phyloP scores from a whole-genome alignment of 2,797 vertebrate genomes.

The Danio kyathit region DNA sequence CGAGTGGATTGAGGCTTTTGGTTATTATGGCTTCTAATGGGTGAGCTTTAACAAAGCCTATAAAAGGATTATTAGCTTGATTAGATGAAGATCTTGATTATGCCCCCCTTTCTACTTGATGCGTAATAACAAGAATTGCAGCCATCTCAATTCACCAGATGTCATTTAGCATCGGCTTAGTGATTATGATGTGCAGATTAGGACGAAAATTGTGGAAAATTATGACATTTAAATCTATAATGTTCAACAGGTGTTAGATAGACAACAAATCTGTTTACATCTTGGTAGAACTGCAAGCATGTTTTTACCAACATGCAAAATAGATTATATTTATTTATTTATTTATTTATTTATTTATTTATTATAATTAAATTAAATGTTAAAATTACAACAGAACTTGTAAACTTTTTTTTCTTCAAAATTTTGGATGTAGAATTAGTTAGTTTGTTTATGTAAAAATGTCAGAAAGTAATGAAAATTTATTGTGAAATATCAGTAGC shows the following conservation, averaged over 20 bases:
- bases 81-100: slow-evolving; percentile 57
- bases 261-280: neutral
- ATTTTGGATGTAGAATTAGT: too few relatives aligned
- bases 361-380: too few relatives aligned
- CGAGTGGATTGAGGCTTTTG: slow-evolving; percentile 33
- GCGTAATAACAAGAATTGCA: slow-evolving; percentile 49
- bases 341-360: too few relatives aligned
- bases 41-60: slow-evolving; percentile 46
- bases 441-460: too few relatives aligned
- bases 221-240: neutral
- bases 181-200: slow-evolving; percentile 11
- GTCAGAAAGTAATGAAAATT: too few relatives aligned
- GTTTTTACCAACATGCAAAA: neutral
- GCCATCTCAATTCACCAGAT: slow-evolving; percentile 41
- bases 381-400: too few relatives aligned
- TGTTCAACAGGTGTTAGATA: neutral
- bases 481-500: too few relatives aligned
- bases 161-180: slow-evolving; percentile 8
- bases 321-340: too few relatives aligned
- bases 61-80: slow-evolving; percentile 60
- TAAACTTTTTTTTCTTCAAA: too few relatives aligned
- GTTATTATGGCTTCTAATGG: slow-evolving; percentile 56
- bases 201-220: too few relatives aligned
- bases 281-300: neutral
- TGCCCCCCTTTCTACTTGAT: slow-evolving; percentile 40